These are phyloP conservation scores for Sakesphorus luctuosus DNA, from an alignment of 2,113 vertebrate genomes.

Conservation along the genomic window DNA sequence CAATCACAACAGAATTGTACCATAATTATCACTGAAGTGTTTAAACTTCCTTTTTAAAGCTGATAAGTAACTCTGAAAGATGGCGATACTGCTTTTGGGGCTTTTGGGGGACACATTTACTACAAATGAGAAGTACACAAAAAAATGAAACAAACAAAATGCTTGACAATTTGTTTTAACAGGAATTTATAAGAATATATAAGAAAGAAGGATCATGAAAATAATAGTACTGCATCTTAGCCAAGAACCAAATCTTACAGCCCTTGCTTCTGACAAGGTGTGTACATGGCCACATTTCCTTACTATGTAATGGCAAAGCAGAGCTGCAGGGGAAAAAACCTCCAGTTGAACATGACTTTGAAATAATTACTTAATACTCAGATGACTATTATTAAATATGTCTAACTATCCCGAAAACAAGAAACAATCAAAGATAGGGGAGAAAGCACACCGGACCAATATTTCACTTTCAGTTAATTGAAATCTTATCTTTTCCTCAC, in stretches of 20 bases:
- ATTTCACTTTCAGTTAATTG: not conserved
- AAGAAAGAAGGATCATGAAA: not conserved
- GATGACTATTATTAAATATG: not conserved
- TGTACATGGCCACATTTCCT: not conserved
- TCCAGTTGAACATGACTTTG: not conserved
- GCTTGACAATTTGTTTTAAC: not conserved
- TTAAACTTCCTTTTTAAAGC: not conserved
- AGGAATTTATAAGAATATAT: not conserved
- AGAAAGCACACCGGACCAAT: not conserved
- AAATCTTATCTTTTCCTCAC: not conserved
- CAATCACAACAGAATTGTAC: not conserved
- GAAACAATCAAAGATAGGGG: not conserved
- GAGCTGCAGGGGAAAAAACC: not conserved
- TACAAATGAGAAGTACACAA: not conserved
- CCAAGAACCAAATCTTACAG: not conserved
- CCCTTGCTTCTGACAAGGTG: not conserved
- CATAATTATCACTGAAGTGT: not conserved
- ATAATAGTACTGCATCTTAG: not conserved
- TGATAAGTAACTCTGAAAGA: not conserved
- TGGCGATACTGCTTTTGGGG: not conserved
- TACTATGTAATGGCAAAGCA: not conserved
- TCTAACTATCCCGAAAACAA: not conserved
- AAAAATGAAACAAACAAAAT: not conserved
- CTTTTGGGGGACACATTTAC: not conserved
- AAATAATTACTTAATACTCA: not conserved